Evolutionary conservation across 2,888 invertebrate genomes (phyloP).

Genomic region (Conops quadrifasciatus): DNA sequence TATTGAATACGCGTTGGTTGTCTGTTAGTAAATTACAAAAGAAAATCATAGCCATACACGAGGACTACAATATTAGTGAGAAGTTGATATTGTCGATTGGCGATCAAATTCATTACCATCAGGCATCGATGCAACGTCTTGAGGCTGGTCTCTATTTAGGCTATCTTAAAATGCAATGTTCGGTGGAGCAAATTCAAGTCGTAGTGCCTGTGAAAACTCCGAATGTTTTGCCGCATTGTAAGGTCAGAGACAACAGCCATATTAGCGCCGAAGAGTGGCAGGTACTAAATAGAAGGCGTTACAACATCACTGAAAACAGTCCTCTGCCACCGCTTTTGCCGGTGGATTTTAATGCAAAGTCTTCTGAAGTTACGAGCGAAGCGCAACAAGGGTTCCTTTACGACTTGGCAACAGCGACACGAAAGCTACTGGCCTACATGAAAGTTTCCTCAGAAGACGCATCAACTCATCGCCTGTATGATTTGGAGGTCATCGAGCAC

Average conservation of each 20-base stretch:
- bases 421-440: slow-evolving; percentile 82
- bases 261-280: slow-evolving; percentile 98
- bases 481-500: slow-evolving; percentile 92
- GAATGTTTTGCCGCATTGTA: slow-evolving; percentile 93
- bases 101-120: slow-evolving; percentile 76
- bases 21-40: slow-evolving; percentile 85
- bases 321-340: slow-evolving; percentile 49
- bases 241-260: slow-evolving; percentile 93
- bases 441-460: slow-evolving; percentile 78
- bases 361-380: slow-evolving; percentile 71
- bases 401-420: slow-evolving; percentile 77
- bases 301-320: slow-evolving; percentile 35
- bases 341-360: slow-evolving; percentile 60
- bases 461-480: slow-evolving; percentile 83
- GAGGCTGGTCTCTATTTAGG: slow-evolving; percentile 92
- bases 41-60: slow-evolving; percentile 77
- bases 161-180: slow-evolving; percentile 95
- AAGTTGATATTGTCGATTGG: slow-evolving; percentile 87
- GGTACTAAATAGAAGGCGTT: slow-evolving; percentile 73
- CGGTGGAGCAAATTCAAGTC: slow-evolving; percentile 92
- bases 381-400: slow-evolving; percentile 84
- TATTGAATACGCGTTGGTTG: slow-evolving; percentile 92
- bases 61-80: slow-evolving; percentile 81
- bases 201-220: slow-evolving; percentile 92
- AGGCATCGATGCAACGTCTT: slow-evolving; percentile 80